Conservation (phyloP, 1,140 invertebrate genomes). For the Drosophila quadrilineata region DNA sequence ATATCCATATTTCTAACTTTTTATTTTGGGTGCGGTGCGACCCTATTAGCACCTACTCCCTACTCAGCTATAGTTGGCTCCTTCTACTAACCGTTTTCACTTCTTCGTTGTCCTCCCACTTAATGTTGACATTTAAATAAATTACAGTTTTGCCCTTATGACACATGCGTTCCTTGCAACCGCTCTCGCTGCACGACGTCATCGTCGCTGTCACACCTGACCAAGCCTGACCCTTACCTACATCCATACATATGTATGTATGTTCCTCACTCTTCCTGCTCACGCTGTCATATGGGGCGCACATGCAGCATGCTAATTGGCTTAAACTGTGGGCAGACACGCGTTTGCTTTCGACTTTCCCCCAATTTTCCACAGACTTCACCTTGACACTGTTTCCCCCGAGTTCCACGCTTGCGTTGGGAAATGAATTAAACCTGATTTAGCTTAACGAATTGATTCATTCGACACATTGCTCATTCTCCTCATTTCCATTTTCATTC, state of each 20-base stretch:
- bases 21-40: conserved; percentile 48
- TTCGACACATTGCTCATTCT: neutral
- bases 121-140: conserved; percentile 66
- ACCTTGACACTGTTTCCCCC: too few relatives aligned
- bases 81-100: neutral
- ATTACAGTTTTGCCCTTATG: conserved; percentile 69
- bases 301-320: conserved; percentile 69
- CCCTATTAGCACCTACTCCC: conserved; percentile 6
- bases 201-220: conserved; percentile 70
- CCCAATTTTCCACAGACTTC: too few relatives aligned
- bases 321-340: conserved; percentile 38
- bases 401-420: neutral
- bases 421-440: conserved; percentile 25
- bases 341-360: conserved; percentile 7
- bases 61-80: too few relatives aligned
- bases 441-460: conserved; percentile 33
- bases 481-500: neutral
- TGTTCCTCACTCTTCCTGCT: neutral
- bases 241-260: neutral
- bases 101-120: neutral
- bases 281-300: neutral
- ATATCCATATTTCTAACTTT: too few relatives aligned
- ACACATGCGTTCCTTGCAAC: conserved; percentile 44
- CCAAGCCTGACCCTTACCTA: neutral
- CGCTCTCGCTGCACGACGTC: conserved; percentile 31